Base-by-base conservation (phyloP, 2,113 vertebrate species). In the Toxostoma redivivum region DNA sequence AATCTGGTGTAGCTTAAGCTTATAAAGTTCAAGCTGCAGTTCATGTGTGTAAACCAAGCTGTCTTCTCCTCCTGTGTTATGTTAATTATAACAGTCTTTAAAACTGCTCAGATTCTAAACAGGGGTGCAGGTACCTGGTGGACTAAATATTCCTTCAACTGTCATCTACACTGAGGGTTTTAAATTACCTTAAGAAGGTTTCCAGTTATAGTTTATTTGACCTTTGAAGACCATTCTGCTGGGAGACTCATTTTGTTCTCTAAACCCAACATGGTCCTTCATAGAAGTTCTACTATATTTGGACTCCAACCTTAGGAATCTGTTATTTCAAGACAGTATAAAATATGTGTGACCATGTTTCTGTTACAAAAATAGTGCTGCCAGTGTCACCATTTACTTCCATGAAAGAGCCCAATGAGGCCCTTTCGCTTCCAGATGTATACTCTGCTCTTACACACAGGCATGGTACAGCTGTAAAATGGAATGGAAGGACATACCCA, bases 161-260 rank as follows among this genome's bases (percentile, higher is more conserved):
- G 37, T 38, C 80, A 60, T 28, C 80, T 66, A 25, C 44, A 8
- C n/a, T 57, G 10, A 74, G 31, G 27, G 61, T 66, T 92, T 86
- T 50, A 45, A 95, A 66, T 92, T 60, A 42, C 45, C 24, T 23
- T 85, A 62, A 70, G 78, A 74, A 88, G 82, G 30, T 45, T 95
- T 80, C 82, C 79, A 87, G 42, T 81, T 83, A 69, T 11, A 67
- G 25, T 37, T 76, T 90, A 86, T 62, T 53, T 92, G 91, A 91
- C 65, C 79, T 92, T 94, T 92, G 72, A 94, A 90, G 90, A 64
- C 37, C 72, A 51, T 20, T 61, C 42, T 83, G 44, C 84, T 57
- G 33, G 62, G 44, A 83, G 76, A 70, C 35, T 92, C 20, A 62
- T 84, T 93, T 88, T 88, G 78, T 62, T 79, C 81, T 88, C 53